Base-by-base conservation (phyloP, 2,797 vertebrate species). In the Gymnothorax javanicus region DNA sequence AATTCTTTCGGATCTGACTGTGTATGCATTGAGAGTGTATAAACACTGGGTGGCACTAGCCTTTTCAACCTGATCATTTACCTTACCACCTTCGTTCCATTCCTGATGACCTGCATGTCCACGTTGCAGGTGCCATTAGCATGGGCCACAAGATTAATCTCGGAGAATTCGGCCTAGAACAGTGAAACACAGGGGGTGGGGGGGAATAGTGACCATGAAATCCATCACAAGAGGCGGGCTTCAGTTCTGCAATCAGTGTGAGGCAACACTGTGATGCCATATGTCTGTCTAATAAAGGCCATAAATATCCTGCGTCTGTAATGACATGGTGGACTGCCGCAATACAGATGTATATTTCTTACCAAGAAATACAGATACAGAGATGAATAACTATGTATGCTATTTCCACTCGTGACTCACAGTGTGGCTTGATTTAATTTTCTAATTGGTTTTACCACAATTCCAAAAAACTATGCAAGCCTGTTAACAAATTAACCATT, bases 111-210 rank as follows among this genome's bases (percentile, higher is more conserved):
- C 92, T 99, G 98, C 95, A 99, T 96, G 90, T 99, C 98, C 88
- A 99, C 96, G 0, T 95, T 97, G 6, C 98, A 99, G 90, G 96
- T 97, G 75, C 98, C 98, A 82, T 97, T 98, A 60, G 98, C 97
- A 13, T 99, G 96, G 84, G 98, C 96, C 92, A 99, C 93, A 54
- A 99, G 96, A 93, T 98, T 99, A 91, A 99, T 94, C 92, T 99
- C 98, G 33, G 98, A 98, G 94, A 99, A 99, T 90, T 99, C 97
- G 1, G 98, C 99, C 99, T 99, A 43, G 0, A 89, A 93, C 69
- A 88, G 58, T 88, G 58, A 91, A 0, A 84, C 0, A 43, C 50
- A 83, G 59, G 67, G 25, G 27, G 7, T 33, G 33, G 27, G 43
- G 8, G 12, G 6, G 13, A 27, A 25, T 73, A 54, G 23, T 50